Conservation (phyloP, 2,888 invertebrate species). For the Acanthopleura granulata region DNA sequence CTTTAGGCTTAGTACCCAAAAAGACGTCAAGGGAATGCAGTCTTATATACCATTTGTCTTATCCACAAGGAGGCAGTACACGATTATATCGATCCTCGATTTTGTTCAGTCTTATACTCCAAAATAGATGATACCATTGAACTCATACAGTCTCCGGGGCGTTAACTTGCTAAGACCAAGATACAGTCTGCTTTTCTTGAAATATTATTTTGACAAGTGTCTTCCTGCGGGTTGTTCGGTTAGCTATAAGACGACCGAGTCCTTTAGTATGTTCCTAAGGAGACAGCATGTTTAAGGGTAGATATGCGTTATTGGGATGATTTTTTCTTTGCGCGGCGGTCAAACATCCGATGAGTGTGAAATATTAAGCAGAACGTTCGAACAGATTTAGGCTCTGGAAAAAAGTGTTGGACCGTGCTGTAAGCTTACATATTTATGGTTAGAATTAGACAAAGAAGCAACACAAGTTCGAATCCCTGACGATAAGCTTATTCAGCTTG, state of each 20-base stretch:
- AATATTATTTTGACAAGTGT: background rate
- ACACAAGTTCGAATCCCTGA: background rate
- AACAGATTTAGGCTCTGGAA: background rate
- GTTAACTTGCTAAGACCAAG: too few species aligned
- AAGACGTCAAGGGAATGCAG: background rate
- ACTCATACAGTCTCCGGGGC: too few species aligned
- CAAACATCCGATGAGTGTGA: background rate
- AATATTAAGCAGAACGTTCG: background rate
- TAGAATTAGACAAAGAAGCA: background rate
- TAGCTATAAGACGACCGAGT: background rate
- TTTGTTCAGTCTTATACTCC: background rate
- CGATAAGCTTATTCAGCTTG: background rate
- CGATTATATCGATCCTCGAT: background rate
- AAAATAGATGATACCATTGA: background rate
- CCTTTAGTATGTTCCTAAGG: constrained; percentile 14
- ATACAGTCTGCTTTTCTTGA: background rate
- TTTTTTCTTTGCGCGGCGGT: constrained; percentile 14
- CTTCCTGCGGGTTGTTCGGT: constrained; percentile 14
- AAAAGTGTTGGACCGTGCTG: background rate
- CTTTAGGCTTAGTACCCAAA: background rate
- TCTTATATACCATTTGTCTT: background rate
- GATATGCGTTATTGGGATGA: constrained; percentile 19
- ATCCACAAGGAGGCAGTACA: background rate
- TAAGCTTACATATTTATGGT: background rate
- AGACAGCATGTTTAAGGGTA: background rate